Evolutionary conservation across 2,888 invertebrate genomes (phyloP).

Genomic region (Crocallis elinguaria): DNA sequence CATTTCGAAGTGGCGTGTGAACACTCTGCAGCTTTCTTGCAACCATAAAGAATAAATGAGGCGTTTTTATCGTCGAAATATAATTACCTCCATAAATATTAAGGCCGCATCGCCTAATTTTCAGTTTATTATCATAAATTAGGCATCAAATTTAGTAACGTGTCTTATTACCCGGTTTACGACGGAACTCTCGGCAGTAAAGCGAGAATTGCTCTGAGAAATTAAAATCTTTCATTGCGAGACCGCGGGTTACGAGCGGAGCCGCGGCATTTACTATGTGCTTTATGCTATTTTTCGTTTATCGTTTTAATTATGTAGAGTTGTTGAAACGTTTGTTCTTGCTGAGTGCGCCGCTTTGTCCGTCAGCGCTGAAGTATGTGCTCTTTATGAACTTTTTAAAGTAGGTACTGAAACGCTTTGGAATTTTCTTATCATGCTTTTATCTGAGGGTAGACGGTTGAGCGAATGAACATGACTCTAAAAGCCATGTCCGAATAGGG

Average conservation of each 20-base stretch:
- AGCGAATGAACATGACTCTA: no score
- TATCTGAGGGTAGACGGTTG: no score
- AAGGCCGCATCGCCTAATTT: conserved; percentile 29
- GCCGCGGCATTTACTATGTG: conserved; percentile 4
- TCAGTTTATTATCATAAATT: conserved; percentile 40
- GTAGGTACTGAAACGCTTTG: no score
- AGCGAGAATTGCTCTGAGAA: conserved; percentile 26
- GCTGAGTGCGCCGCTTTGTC: background rate
- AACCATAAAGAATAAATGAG: background rate
- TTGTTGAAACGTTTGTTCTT: conserved; percentile 1
- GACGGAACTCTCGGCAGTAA: conserved; percentile 29
- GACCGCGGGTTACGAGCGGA: conserved; percentile 15
- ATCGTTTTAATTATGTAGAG: conserved; percentile 17
- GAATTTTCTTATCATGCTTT: no score
- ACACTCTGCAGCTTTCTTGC: no score
- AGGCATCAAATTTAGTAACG: conserved; percentile 37
- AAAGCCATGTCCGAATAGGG: no score
- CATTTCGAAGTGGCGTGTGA: no score
- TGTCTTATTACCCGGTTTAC: conserved; percentile 37
- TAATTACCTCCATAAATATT: conserved; percentile 22
- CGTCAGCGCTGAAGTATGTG: background rate
- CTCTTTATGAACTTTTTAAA: background rate
- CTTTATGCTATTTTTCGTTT: conserved; percentile 12
- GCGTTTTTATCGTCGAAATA: background rate
- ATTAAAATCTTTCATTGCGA: conserved; percentile 17